A percentile compares a stretch with the other conserved stretches of the same genome.
phyloP scores from a whole-genome alignment of 2,113 vertebrate species.

The Hemiprocne comata region DNA sequence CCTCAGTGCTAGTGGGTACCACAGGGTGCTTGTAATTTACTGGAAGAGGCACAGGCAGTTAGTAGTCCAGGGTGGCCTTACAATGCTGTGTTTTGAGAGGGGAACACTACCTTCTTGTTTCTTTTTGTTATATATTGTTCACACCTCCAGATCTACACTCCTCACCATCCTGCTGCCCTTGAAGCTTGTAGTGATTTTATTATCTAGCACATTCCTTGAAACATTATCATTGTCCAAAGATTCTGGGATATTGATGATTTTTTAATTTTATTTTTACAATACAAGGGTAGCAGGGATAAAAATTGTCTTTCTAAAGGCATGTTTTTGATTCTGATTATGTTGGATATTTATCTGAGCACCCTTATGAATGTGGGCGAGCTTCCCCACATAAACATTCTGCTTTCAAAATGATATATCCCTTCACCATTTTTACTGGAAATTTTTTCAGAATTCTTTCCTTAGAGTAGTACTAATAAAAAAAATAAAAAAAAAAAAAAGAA shows the following conservation, averaged over 20 bases:
- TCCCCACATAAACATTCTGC: neutral
- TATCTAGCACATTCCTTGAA: neutral
- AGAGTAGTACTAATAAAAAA: neutral
- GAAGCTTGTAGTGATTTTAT: neutral
- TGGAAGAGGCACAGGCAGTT: neutral
- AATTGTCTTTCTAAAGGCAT: neutral
- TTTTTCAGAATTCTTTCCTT: neutral
- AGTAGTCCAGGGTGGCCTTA: neutral
- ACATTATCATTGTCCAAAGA: neutral
- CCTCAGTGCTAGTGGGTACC: neutral
- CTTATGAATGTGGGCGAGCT: neutral
- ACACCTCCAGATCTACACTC: neutral
- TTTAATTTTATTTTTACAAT: neutral
- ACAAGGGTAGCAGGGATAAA: neutral
- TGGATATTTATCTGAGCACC: neutral
- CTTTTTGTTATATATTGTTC: neutral
- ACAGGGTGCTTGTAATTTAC: neutral
- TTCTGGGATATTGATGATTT: neutral
- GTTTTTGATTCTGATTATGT: neutral
- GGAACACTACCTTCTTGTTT: neutral
- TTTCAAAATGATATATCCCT: neutral
- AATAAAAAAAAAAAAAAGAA: too few species aligned
- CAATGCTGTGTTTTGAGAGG: neutral
- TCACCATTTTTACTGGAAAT: neutral
- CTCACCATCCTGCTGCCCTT: fast-evolving